A percentile compares a stretch with the other conserved stretches of the same genome.
These are phyloP conservation scores for Aplysia californica DNA, from an alignment of 1,140 invertebrate genomes.

Conservation along the genomic window DNA sequence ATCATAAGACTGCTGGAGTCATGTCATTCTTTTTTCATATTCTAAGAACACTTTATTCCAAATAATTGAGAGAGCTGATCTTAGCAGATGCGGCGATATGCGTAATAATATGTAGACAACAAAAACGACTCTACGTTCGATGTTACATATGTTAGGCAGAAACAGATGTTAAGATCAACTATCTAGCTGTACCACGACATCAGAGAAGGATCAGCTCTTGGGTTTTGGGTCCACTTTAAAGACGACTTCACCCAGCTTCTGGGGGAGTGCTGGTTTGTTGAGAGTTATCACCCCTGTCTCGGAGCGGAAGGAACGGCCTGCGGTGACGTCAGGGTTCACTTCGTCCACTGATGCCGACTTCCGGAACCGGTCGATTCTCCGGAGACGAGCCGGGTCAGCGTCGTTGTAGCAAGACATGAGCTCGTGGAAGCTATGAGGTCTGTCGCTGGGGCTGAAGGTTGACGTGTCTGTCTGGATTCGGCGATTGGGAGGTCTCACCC, in stretches of 20 bases:
- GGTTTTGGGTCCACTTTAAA: slow-evolving; percentile 29
- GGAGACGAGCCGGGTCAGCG: slow-evolving; percentile 34
- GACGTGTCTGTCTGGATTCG: slow-evolving; percentile 15
- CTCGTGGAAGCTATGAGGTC: slow-evolving; percentile 61
- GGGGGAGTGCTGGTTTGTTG: background rate
- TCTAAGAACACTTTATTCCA: too few relatives aligned
- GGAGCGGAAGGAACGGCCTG: slow-evolving; percentile 47
- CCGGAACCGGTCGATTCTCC: slow-evolving; percentile 37
- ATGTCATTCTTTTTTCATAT: too few relatives aligned
- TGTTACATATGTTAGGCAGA: too few relatives aligned
- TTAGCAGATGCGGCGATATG: too few relatives aligned
- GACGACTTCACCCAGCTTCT: slow-evolving; percentile 16
- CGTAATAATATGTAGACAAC: too few relatives aligned
- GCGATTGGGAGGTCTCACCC: background rate
- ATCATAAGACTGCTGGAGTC: too few relatives aligned
- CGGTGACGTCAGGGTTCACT: slow-evolving; percentile 39
- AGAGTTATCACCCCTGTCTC: slow-evolving; percentile 45
- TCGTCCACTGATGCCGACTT: slow-evolving; percentile 55
- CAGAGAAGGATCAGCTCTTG: slow-evolving; percentile 23
- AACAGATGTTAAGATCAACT: too few relatives aligned
- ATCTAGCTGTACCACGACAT: too few relatives aligned
- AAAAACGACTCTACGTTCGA: too few relatives aligned
- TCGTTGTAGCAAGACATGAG: slow-evolving; percentile 54
- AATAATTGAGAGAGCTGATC: too few relatives aligned
- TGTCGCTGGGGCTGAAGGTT: slow-evolving; percentile 25